Conservation (phyloP, 2,113 vertebrate species). For the Tetrao urogallus region DNA sequence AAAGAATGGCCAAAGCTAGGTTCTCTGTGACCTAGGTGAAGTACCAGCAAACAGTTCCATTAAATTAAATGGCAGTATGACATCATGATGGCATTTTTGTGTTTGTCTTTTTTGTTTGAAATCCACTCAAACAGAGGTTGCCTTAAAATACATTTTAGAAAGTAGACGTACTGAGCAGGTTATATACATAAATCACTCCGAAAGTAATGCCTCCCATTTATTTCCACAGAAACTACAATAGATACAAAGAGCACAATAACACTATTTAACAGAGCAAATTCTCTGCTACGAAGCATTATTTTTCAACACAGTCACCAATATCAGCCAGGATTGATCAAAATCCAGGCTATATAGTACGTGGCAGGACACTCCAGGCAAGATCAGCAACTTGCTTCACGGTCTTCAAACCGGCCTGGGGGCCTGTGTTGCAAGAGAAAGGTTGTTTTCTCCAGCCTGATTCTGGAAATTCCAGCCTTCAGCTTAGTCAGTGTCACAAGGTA, state of each 20-base stretch:
- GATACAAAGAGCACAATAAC: neutral
- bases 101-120: neutral
- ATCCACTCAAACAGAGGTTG: neutral
- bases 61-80: neutral
- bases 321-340: neutral
- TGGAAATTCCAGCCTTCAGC: neutral
- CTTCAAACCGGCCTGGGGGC: no score
- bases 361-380: neutral
- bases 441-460: neutral
- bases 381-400: no score
- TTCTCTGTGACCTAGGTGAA: neutral
- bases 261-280: neutral
- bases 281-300: neutral
- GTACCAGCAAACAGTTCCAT: neutral
- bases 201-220: neutral
- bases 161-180: neutral
- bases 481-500: neutral
- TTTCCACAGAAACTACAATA: neutral
- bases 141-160: conserved; percentile 2
- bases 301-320: neutral
- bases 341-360: neutral
- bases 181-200: neutral
- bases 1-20: neutral
- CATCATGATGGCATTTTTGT: neutral
- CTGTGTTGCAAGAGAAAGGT: neutral